Evolutionary conservation across 2,113 vertebrate genomes (phyloP).

Genomic region (Microcebus ravelobensis): DNA sequence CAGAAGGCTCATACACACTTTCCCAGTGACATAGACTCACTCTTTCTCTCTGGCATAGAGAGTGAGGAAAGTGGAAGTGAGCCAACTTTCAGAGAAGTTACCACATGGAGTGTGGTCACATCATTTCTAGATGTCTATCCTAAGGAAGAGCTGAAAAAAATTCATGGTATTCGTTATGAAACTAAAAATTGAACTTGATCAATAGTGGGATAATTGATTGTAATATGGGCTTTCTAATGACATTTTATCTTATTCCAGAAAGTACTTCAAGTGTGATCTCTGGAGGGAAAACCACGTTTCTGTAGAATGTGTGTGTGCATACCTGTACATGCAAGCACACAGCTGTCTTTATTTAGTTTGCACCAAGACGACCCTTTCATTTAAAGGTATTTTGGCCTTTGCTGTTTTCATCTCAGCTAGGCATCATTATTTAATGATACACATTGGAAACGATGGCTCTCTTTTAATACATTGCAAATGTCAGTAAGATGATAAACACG

Average conservation of each 20-base stretch:
- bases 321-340: no score
- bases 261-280: background rate
- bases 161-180: background rate
- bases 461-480: background rate
- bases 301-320: background rate
- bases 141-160: conserved; percentile 24
- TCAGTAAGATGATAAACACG: background rate
- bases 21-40: background rate
- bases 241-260: background rate
- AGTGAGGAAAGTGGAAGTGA: background rate
- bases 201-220: background rate
- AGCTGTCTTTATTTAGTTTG: background rate
- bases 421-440: background rate
- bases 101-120: background rate
- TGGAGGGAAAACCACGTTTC: background rate
- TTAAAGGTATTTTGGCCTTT: background rate
- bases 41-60: background rate
- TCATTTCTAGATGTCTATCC: conserved; percentile 1
- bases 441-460: conserved; percentile 36
- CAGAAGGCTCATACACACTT: background rate
- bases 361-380: background rate
- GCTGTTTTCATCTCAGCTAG: background rate
- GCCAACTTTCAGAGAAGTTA: background rate
- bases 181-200: background rate
- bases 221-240: background rate